Base-by-base conservation (phyloP, 2,888 invertebrate species). In the Mimachlamys varia region DNA sequence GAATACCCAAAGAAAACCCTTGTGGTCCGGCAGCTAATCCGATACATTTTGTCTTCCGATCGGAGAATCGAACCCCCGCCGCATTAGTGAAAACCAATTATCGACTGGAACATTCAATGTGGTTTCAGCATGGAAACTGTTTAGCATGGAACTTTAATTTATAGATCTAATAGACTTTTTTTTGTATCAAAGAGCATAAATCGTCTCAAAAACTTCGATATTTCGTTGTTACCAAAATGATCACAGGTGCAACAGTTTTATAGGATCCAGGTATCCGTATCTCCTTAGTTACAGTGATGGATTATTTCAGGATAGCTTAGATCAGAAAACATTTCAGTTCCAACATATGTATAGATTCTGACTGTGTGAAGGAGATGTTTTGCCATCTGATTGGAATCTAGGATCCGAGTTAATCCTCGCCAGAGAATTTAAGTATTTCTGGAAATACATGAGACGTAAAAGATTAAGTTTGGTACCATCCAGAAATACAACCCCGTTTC, bases 391-490 rank as follows among this genome's bases (percentile, higher is more conserved):
- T 76, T 76, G 27, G 33, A 76, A 76, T 76, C 76, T 27, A 7
- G 15, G 19, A 76, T 76, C 76, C 76, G 33, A 76, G 76, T 76
- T 76, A 76, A 76, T 76, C 76, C 33, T 76, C 27, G 27, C 13
- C 76, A 76, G 76, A 76, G 27, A 76, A 76, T 33, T 33, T 76
- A 0, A 33, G 33, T 22, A 7, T 62, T 76, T 76, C 76, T 33
- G 22, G 27, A 76, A 76, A 33, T 33, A 76, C 76, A 27, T 76
- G 7, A 27, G 76, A 76, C 76, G 10, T 33, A 76, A 33, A 76
- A 19, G 76, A 76, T 76, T 76, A 53, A 76, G 27, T 3, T 76
- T 76, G 76, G 76, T 76, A 76, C 33, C 76, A 76, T 76, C 33
- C 33, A 2, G 76, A 76, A 76, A 76, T 33, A 27, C 13, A 12